Percentiles rank a stretch among this genome's conserved stretches.
Evolutionary conservation across 2,113 vertebrate genomes (phyloP).

Genomic region (Pagrus major): DNA sequence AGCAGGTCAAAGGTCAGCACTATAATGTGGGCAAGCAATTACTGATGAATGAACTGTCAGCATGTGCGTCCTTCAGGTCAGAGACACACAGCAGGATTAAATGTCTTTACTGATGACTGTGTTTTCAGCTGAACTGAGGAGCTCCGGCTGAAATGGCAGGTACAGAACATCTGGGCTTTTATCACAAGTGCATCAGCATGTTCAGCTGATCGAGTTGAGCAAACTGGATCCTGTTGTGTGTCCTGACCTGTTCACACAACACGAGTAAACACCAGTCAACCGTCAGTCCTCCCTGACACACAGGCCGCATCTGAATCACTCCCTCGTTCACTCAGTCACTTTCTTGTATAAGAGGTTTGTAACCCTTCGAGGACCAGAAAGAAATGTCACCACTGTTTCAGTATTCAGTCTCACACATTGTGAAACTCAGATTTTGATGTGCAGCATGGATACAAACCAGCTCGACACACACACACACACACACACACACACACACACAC

Average conservation of each 20-base stretch:
- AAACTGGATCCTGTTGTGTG: constrained; percentile 15
- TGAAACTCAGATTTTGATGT: no score
- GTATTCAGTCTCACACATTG: not conserved
- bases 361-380: not conserved
- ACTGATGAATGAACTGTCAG: constrained; percentile 53
- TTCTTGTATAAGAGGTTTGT: no score
- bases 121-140: constrained; percentile 24
- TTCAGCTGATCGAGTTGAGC: constrained; percentile 11
- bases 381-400: no score
- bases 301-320: not conserved
- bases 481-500: no score
- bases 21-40: constrained; percentile 44
- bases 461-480: not conserved
- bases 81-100: not conserved
- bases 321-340: not conserved
- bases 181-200: not conserved
- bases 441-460: not conserved
- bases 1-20: constrained; percentile 49
- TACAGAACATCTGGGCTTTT: constrained; percentile 26
- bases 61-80: constrained; percentile 31
- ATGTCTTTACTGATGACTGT: not conserved
- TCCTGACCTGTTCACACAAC: constrained; percentile 18
- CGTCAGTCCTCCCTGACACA: not conserved
- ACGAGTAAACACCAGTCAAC: constrained; percentile 3
- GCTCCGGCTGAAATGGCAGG: not conserved